Evolutionary conservation across 1,140 invertebrate species (phyloP), one percentile per base, ranked within the genome.

Genomic region (Lordiphosa stackelbergi): DNA sequence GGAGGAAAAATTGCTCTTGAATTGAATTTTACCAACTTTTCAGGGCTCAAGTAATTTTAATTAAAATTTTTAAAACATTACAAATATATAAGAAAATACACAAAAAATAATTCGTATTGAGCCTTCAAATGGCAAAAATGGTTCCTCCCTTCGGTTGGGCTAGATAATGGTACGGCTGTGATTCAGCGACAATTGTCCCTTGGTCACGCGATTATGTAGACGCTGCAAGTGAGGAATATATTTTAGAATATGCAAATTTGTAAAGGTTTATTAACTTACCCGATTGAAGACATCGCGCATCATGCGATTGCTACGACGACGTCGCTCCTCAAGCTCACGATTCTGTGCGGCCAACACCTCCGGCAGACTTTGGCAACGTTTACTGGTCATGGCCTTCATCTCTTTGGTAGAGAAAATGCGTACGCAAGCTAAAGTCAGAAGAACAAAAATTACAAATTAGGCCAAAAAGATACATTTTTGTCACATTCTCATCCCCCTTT

Each of bases 351-450:
- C 84, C 13, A 87, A 7, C 3, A 87, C 79, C 37, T 87, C 85
- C 0, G 85, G 85, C 53, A 87, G 45, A 7, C 31, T 54, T 10
- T 70, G 58, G 43, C 73, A 85, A 2, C 74, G 77, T 48, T 73
- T 79, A 22, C 46, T 73, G 11, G 85, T 87, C 43, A 87, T n/a
- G 0, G 85, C 85, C 48, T 87, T 87, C 85, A 87, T 87, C 48
- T 87, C 75, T 13, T 55, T 55, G 0, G 84, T 87, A 31, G 68
- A 45, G 22, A 87, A 85, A 19, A 87, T 52, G 10, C 85, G 64
- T 2, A 84, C 28, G 5, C 66, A 69, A 5, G 73, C 85, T 87
- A 16, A 16, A 16, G 51, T 4, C 28, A 31, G 7, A 52, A 47
- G n/a, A 7, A 41, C 56, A 19, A 10, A 2, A 16, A 54, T 12